Percentiles rank a stretch among this genome's conserved stretches.
phyloP scores from a whole-genome alignment of 2,113 vertebrate species.

The Sprattus sprattus region DNA sequence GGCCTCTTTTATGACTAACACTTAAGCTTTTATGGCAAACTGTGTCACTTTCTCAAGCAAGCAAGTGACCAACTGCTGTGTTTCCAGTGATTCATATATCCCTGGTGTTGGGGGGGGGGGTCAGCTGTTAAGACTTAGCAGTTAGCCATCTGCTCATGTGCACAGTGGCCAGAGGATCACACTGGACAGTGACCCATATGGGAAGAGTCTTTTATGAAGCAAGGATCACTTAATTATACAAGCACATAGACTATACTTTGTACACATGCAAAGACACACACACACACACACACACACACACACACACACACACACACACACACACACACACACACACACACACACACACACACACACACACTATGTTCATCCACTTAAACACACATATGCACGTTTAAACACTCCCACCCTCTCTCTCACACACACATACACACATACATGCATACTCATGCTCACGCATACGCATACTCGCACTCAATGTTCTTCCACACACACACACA shows the following conservation, averaged over 20 bases:
- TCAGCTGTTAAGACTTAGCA: conserved; percentile 20
- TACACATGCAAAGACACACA: not conserved
- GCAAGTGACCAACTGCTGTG: conserved; percentile 53
- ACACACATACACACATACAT: no score
- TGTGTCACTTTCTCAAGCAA: not conserved
- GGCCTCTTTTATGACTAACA: conserved; percentile 42
- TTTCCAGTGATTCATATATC: conserved; percentile 50
- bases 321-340: not conserved
- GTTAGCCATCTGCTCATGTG: conserved; percentile 53
- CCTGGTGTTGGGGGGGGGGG: conserved; percentile 24
- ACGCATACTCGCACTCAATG: no score
- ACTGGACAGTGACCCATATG: not conserved
- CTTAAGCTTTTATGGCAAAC: conserved; percentile 25
- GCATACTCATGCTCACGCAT: no score
- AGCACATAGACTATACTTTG: conserved; percentile 41
- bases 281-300: not conserved
- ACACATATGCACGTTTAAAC: not conserved
- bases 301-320: not conserved
- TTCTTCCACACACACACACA: no score
- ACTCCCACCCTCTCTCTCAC: no score
- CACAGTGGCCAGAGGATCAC: not conserved
- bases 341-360: not conserved
- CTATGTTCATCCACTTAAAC: no score
- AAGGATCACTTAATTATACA: not conserved
- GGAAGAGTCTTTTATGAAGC: conserved; percentile 4